Percentiles rank a stretch among this genome's conserved stretches.
phyloP scores from a whole-genome alignment of 2,797 vertebrate species.

The Onychomys arenicola region DNA sequence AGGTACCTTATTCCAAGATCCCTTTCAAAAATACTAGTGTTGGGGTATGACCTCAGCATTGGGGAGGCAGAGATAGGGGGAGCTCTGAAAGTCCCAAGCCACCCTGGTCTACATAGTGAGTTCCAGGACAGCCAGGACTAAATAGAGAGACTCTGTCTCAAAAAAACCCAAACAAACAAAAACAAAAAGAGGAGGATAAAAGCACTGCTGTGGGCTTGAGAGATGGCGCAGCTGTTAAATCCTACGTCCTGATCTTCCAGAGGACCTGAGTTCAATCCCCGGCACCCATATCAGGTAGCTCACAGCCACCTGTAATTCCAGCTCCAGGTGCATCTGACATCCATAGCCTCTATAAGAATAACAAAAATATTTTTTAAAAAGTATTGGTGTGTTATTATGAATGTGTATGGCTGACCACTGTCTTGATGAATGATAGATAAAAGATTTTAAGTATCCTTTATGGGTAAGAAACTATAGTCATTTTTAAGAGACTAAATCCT shows the following conservation, averaged over 20 bases:
- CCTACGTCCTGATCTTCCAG: neutral
- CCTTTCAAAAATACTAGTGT: neutral
- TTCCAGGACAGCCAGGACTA: neutral
- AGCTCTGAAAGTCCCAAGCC: neutral
- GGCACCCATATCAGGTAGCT: neutral
- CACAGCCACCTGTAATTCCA: neutral
- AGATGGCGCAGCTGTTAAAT: neutral
- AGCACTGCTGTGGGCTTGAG: neutral
- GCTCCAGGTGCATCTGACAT: neutral
- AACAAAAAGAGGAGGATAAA: too few species aligned
- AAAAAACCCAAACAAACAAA: neutral
- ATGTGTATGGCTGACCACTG: conserved; percentile 67
- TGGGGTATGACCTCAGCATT: neutral
- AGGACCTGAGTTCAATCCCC: neutral
- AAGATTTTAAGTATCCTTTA: conserved; percentile 87
- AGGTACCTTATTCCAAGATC: conserved; percentile 11
- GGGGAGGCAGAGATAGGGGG: neutral
- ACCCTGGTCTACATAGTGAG: neutral
- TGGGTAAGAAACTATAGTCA: conserved; percentile 84
- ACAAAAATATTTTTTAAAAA: neutral
- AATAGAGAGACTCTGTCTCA: neutral
- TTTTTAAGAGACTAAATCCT: conserved; percentile 85
- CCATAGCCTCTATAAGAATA: neutral
- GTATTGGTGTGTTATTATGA: neutral
- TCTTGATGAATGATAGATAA: conserved; percentile 82